Percentiles rank a stretch among this genome's conserved stretches.
phyloP scores from a whole-genome alignment of 2,888 invertebrate genomes.

The Ramazzottius varieornatus region DNA sequence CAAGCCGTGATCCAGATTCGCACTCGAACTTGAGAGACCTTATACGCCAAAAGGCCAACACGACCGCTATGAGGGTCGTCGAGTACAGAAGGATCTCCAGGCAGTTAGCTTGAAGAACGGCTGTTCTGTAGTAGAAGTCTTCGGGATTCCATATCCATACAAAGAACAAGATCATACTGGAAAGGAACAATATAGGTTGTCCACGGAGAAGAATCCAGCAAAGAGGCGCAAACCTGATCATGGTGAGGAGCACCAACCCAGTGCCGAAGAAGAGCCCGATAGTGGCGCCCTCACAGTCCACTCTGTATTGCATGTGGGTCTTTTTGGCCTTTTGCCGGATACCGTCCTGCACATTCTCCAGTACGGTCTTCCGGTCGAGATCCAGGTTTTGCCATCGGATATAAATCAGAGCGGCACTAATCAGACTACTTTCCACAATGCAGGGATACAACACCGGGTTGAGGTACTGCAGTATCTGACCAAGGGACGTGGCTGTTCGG shows the following conservation, averaged over 20 bases:
- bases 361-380: not conserved
- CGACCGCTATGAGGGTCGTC: constrained; percentile 54
- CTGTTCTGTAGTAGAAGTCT: constrained; percentile 37
- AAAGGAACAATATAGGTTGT: not conserved
- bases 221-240: constrained; percentile 33
- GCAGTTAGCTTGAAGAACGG: constrained; percentile 63
- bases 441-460: constrained; percentile 83
- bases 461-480: not conserved
- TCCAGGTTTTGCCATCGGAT: constrained; percentile 47
- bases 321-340: too few species aligned
- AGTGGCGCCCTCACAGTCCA: constrained; percentile 67
- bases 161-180: constrained; percentile 54
- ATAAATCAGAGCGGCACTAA: constrained; percentile 66
- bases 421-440: constrained; percentile 68
- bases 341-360: not conserved
- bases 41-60: constrained; percentile 54
- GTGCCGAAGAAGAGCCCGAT: constrained; percentile 75
- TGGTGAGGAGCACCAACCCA: constrained; percentile 55
- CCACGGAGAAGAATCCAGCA: not conserved
- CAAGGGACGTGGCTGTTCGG: not conserved
- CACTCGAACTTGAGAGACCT: constrained; percentile 59
- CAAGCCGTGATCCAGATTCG: constrained; percentile 49
- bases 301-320: not conserved
- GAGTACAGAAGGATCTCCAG: constrained; percentile 62
- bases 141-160: constrained; percentile 49